A percentile compares a stretch with the other conserved stretches of the same genome.
phyloP scores from a whole-genome alignment of 1,140 invertebrate genomes.

The Trichogramma pretiosum region DNA sequence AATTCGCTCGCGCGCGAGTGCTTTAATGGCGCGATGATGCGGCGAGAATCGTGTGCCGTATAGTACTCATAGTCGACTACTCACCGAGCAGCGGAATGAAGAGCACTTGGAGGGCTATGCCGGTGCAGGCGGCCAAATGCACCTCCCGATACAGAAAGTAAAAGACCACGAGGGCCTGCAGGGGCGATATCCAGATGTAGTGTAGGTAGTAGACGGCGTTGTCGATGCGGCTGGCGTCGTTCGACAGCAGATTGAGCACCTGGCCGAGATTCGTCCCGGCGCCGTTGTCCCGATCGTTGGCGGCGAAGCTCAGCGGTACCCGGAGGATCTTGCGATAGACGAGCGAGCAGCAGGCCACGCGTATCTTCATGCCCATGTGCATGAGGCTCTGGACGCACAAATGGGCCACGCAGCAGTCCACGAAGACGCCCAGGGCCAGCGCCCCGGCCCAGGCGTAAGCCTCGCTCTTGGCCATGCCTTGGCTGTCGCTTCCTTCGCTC shows the following conservation, averaged over 20 bases:
- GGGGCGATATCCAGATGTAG: slow-evolving; percentile 72
- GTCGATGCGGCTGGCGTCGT: slow-evolving; percentile 73
- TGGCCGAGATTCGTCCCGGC: slow-evolving; percentile 45
- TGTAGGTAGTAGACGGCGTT: slow-evolving; percentile 60
- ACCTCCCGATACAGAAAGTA: slow-evolving; percentile 70
- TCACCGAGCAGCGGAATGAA: slow-evolving; percentile 78
- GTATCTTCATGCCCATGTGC: slow-evolving; percentile 70
- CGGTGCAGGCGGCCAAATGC: slow-evolving; percentile 64
- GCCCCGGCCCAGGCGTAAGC: slow-evolving; percentile 59
- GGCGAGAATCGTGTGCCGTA: too few species aligned
- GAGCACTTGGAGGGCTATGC: slow-evolving; percentile 66
- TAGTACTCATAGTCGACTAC: background rate
- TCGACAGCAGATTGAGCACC: slow-evolving; percentile 86
- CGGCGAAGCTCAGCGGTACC: slow-evolving; percentile 26
- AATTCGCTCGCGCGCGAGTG: too few species aligned
- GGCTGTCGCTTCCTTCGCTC: slow-evolving; percentile 26
- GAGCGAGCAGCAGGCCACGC: slow-evolving; percentile 67
- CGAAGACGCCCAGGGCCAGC: slow-evolving; percentile 59
- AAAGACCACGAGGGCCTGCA: slow-evolving; percentile 67
- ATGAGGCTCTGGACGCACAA: slow-evolving; percentile 67
- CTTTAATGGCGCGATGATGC: too few species aligned
- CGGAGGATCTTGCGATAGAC: slow-evolving; percentile 69
- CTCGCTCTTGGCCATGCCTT: slow-evolving; percentile 42
- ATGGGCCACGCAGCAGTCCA: slow-evolving; percentile 66
- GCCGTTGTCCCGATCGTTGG: slow-evolving; percentile 32